These are phyloP conservation scores for Allygus modestus DNA, from an alignment of 2,888 invertebrate genomes.

Conservation along the genomic window DNA sequence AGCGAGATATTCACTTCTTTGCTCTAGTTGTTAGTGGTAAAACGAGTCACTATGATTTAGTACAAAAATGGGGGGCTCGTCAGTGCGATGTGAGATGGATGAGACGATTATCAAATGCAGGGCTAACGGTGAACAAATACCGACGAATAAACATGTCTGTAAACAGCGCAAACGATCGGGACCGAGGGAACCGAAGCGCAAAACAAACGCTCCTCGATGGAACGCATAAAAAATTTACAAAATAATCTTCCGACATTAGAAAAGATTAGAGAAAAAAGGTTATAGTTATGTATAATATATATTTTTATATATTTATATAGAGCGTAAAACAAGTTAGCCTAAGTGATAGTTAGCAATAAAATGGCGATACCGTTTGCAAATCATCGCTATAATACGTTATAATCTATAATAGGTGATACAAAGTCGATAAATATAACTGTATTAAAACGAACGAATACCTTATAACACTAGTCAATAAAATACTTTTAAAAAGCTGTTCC, in stretches of 20 bases:
- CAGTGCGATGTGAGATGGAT: constrained; percentile 3
- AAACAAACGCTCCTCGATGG: constrained; percentile 59
- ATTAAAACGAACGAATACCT: constrained; percentile 67
- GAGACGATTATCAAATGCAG: constrained; percentile 58
- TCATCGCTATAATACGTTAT: constrained; percentile 59
- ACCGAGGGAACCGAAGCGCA: constrained; percentile 43
- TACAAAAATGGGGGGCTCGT: constrained; percentile 58
- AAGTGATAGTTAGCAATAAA: constrained; percentile 62
- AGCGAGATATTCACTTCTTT: constrained; percentile 69
- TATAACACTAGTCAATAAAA: constrained; percentile 67
- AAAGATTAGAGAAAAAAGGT: constrained; percentile 64
- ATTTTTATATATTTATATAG: constrained; percentile 65
- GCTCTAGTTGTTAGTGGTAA: constrained; percentile 67
- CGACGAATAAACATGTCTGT: constrained; percentile 29
- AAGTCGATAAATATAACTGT: constrained; percentile 66
- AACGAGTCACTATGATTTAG: constrained; percentile 63
- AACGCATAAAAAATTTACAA: constrained; percentile 67
- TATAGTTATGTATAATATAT: constrained; percentile 66
- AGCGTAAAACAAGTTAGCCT: constrained; percentile 68
- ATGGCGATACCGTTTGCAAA: constrained; percentile 59
- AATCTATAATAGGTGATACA: constrained; percentile 64
- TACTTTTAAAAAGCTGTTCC: constrained; percentile 67
- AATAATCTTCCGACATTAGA: constrained; percentile 66
- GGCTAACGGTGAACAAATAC: constrained; percentile 30
- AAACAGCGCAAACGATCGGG: constrained; percentile 44